A percentile compares a stretch with the other conserved stretches of the same genome.
phyloP scores from a whole-genome alignment of 2,797 vertebrate genomes.

The Selene dorsalis region DNA sequence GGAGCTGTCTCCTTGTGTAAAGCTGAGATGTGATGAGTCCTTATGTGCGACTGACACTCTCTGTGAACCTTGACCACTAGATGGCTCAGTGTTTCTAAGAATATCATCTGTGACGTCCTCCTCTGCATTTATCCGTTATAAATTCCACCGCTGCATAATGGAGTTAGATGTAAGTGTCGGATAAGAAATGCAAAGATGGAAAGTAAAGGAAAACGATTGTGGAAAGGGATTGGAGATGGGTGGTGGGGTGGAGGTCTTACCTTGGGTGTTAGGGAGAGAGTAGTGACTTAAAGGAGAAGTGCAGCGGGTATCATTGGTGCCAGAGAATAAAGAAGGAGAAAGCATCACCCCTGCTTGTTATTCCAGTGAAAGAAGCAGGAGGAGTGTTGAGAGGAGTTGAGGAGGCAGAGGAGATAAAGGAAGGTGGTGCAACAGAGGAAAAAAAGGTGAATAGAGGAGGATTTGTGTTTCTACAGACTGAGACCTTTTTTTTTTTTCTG shows the following conservation, averaged over 20 bases:
- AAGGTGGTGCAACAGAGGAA: conserved; percentile 44
- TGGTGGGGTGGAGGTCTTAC: conserved; percentile 83
- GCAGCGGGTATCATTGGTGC: conserved; percentile 87
- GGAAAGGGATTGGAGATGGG: neutral
- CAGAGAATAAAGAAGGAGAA: conserved; percentile 83
- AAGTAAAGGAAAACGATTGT: neutral
- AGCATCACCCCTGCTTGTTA: conserved; percentile 86
- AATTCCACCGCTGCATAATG: neutral
- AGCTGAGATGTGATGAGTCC: neutral
- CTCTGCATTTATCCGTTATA: neutral
- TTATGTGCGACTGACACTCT: neutral
- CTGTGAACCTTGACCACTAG: conserved; percentile 89
- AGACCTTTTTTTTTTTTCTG: fast-evolving
- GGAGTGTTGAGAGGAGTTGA: conserved; percentile 9
- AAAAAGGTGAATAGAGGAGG: conserved; percentile 56
- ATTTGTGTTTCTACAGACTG: neutral
- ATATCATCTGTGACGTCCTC: conserved; percentile 38
- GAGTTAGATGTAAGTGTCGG: neutral
- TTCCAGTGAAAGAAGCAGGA: conserved; percentile 73
- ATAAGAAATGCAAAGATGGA: neutral
- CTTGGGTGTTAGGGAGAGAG: conserved; percentile 87
- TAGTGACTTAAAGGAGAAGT: conserved; percentile 90
- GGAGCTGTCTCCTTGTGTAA: neutral
- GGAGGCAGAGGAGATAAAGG: conserved; percentile 55
- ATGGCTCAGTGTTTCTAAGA: conserved; percentile 90